A percentile compares a stretch with the other conserved stretches of the same genome.
Evolutionary conservation across 2,888 invertebrate species (phyloP).

Genomic region (Philereme vetulata): DNA sequence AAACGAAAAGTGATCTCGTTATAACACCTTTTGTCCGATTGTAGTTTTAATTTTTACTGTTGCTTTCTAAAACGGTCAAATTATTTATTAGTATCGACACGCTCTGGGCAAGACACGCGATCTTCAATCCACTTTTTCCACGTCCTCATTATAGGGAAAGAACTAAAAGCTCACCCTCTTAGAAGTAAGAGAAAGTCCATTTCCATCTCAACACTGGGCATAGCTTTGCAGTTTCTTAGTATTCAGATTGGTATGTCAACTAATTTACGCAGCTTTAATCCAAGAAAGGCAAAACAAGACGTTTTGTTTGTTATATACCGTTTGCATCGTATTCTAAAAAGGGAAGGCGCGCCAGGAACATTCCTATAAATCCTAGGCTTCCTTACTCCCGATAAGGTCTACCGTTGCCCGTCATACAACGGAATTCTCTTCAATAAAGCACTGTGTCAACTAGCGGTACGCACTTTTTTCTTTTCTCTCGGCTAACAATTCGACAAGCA

Average conservation of each 20-base stretch:
- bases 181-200: slow-evolving; percentile 15
- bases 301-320: slow-evolving; percentile 28
- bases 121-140: slow-evolving; percentile 18
- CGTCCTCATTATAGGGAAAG: slow-evolving; percentile 24
- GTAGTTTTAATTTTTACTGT: slow-evolving; percentile 56
- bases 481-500: slow-evolving; percentile 62
- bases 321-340: slow-evolving; percentile 27
- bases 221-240: neutral
- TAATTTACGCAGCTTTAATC: slow-evolving; percentile 21
- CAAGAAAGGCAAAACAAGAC: slow-evolving; percentile 23
- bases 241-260: slow-evolving; percentile 7
- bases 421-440: slow-evolving; percentile 76
- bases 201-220: neutral
- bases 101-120: slow-evolving; percentile 34
- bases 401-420: slow-evolving; percentile 62
- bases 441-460: slow-evolving; percentile 81
- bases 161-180: slow-evolving; percentile 7
- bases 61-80: slow-evolving; percentile 60
- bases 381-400: slow-evolving; percentile 41
- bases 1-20: slow-evolving; percentile 67
- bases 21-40: slow-evolving; percentile 48
- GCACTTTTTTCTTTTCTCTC: slow-evolving; percentile 66
- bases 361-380: slow-evolving; percentile 34
- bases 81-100: slow-evolving; percentile 33
- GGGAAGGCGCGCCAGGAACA: slow-evolving; percentile 23